Conservation (phyloP, 2,113 vertebrate species). For the Phalacrocorax pelagicus region DNA sequence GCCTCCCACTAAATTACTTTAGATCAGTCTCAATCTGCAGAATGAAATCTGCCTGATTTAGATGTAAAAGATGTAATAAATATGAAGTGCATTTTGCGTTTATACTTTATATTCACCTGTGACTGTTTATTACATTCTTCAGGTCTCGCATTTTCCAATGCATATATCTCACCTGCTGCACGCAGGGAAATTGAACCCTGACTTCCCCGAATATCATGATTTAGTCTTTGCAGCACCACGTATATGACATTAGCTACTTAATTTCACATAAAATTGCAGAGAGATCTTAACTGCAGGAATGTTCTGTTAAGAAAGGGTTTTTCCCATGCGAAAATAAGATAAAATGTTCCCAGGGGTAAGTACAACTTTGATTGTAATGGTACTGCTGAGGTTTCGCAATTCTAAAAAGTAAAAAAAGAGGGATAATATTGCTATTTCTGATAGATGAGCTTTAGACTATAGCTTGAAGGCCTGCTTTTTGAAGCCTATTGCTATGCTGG, state of each 20-base stretch:
- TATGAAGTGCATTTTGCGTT: constrained; percentile 49
- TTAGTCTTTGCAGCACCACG: background rate
- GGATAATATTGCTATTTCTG: background rate
- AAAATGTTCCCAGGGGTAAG: background rate
- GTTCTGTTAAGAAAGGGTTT: background rate
- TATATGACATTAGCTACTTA: background rate
- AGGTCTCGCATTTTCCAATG: background rate
- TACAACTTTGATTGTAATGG: background rate
- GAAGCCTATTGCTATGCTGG: background rate
- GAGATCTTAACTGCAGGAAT: background rate
- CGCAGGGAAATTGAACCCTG: background rate
- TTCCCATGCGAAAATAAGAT: background rate
- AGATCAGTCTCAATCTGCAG: constrained; percentile 58
- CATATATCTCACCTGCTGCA: background rate
- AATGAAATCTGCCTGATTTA: constrained; percentile 59
- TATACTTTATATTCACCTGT: constrained; percentile 38
- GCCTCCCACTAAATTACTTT: constrained; percentile 54
- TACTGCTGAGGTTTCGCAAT: background rate
- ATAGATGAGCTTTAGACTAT: background rate
- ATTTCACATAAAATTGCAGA: background rate
- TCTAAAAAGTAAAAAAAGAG: background rate
- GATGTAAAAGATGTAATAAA: constrained; percentile 62
- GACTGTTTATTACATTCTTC: background rate
- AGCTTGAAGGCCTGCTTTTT: background rate
- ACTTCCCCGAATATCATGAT: background rate